Evolutionary conservation across 2,888 invertebrate species (phyloP).

Genomic region (Troilus luridus): DNA sequence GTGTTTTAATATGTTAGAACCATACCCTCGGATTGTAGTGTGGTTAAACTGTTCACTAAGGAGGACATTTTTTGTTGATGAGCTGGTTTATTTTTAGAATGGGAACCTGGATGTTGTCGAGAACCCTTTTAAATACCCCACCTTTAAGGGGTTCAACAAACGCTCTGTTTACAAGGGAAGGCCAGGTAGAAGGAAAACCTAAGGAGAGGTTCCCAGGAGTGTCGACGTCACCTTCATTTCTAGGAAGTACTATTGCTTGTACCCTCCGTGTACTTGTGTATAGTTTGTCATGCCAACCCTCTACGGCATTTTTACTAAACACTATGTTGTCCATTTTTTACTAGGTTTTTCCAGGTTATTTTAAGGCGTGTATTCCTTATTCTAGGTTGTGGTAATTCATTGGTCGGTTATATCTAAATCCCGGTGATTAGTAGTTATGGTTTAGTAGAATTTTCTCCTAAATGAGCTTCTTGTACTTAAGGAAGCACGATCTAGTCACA

Average conservation of each 20-base stretch:
- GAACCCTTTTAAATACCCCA: not conserved
- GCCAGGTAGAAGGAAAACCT: not conserved
- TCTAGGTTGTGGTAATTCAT: not conserved
- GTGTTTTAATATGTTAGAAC: too few relatives aligned
- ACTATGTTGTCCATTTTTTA: not conserved
- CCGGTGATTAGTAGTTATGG: too few relatives aligned
- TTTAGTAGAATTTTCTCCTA: too few relatives aligned
- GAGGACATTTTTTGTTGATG: not conserved
- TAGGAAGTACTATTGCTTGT: not conserved
- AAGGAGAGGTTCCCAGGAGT: not conserved
- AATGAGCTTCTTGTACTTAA: too few relatives aligned
- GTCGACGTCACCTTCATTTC: not conserved
- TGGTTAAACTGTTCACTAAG: not conserved
- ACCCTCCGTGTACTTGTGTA: not conserved
- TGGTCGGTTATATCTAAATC: not conserved
- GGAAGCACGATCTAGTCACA: too few relatives aligned
- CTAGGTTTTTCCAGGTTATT: not conserved
- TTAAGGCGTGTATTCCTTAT: not conserved
- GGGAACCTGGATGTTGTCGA: not conserved
- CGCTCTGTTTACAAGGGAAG: not conserved
- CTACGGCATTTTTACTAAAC: too few relatives aligned
- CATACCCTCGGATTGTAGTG: not conserved
- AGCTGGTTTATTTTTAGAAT: not conserved
- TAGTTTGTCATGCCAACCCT: too few relatives aligned
- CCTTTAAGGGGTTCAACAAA: not conserved